Evolutionary conservation across 1,140 invertebrate species (phyloP), one percentile per base, ranked within the genome.

Genomic region (Mya arenaria): DNA sequence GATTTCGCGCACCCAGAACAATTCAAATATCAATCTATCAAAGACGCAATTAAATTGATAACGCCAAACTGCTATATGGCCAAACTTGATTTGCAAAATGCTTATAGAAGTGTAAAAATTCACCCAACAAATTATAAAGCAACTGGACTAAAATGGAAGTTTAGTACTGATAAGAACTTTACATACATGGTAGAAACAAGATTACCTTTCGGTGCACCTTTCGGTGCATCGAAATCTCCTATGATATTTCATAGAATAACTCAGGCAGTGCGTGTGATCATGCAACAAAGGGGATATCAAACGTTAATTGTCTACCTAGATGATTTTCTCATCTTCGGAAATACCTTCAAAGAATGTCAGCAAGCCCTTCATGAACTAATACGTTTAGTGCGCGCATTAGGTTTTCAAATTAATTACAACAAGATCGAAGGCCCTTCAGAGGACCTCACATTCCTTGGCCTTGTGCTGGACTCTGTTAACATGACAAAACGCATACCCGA

Each of bases 91-190:
- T 39, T 55, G 8, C 0, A 30, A 5, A 8, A 23, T 30, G 63
- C 65, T 25, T 68, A 79, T 30, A 55, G 58, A 32, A 25, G 13
- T 32, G 74, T 77, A 0, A n/a, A 65, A 32, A 44, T 77, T 2
- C 60, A 77, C 30, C 58, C 37, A 55, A 34, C 41, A 34, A 66
- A 78, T 41, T 56, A 55, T 19, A 30, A 28, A 44, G 56, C 34
- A 8, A 78, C 74, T 4, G 74, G 62, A n/a, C 39, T 78, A 78
- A 65, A 66, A 60, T 78, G 74, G 60, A 28, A 36, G 56, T 63
- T 41, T 52, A 19, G 25, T n/a, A 44, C 60, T 5, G 44, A 63
- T 52, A n/a, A 17, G 25, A 52, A 69, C n/a, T 78, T n/a, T 32
- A 71, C 68, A 19, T 8, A 44, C 41, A n/a, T 71, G 17, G 30